Evolutionary conservation across 1,140 invertebrate genomes (phyloP), one percentile per base, ranked within the genome.

Genomic region (Platorchestia sp.): DNA sequence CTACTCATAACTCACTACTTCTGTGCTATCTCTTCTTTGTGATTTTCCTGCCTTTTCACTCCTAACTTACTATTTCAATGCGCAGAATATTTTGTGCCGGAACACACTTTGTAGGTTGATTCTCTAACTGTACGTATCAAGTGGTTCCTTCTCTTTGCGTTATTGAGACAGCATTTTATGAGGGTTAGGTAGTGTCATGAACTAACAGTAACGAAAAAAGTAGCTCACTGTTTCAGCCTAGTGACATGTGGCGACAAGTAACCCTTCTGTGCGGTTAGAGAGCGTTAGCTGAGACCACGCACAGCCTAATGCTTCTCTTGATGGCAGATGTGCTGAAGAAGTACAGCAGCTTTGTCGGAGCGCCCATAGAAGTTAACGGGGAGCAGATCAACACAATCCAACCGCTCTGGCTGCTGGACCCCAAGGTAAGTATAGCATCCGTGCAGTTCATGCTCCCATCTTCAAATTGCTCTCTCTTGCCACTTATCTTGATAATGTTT

Each of bases 341-440:
- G 97, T 99, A 99, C 97, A 99, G 99, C 97, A 99, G 99, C 97
- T 99, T 99, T 97, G 98, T 99, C 91, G 98, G 99, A 14, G 98
- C 98, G 97, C 99, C 99, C 0, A 99, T 99, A 97, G 98, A 98
- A 97, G 97, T 99, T 1, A 99, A 99, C 97, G 98, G 98, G 59
- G 98, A 98, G 96, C 98, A 98, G 97, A 98, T 98, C 0, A 99
- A 99, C 97, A 98, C 98, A 53, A 97, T 97, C 95, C 97, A 99
- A 98, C 99, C 99, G 0, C 97, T 99, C 19, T 99, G 99, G 99
- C 98, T 99, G 96, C 98, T 98, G 97, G 99, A 99, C 96, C 98
- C 99, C 0, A 99, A 99, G 97, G 98, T 95, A 10, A 45, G 43
- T 89, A 7, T 42, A 3, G 43, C 3, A 36, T 42, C 43, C 87